Base-by-base conservation (phyloP, 2,888 invertebrate species). In the Volucella bombylans region DNA sequence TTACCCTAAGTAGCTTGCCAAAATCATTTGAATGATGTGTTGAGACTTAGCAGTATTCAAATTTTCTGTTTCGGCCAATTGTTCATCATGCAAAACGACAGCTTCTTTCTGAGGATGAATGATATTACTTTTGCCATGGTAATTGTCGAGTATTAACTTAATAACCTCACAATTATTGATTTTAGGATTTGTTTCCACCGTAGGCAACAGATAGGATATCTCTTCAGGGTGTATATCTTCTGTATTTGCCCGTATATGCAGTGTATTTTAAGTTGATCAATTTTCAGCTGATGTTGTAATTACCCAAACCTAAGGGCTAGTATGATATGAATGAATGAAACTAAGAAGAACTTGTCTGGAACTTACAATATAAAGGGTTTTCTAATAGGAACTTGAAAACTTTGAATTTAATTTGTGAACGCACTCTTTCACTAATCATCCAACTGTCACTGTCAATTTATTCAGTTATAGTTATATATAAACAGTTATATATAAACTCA, bases 231-330 rank as follows among this genome's bases (percentile, higher is more conserved):
- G 94, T 87, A 95, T 94, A 89, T 97, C 96, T 90, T 97, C 97
- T 0, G 96, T 96, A 90, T 96, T 96, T 0, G 96, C 96, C 97
- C 98, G 98, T 93, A 97, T 96, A 89, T 95, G 96, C 57, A 98
- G 93, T 4, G 96, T 96, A 91, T n/a, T n/a, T n/a, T n/a, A n/a
- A 96, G 94, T 14, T 95, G 94, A 69, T 97, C 97, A 12, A 94
- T 95, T 89, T 96, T 96, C 68, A 98, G 92, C 89, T 96, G 95
- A 88, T 96, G 95, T 89, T 96, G 97, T 96, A 91, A 98, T 98
- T 3, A 96, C 97, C 98, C 98, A 98, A 39, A 97, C 97, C 87
- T 98, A 92, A 4, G 97, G 96, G 91, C 96, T 96, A 87, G 95
- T 95, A 88, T 93, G 94, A 86, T 93, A 92, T 88, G n/a, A n/a